Percentiles rank a stretch among this genome's conserved stretches.
Evolutionary conservation across 2,888 invertebrate genomes (phyloP).

Genomic region (Rhagonycha lutea): DNA sequence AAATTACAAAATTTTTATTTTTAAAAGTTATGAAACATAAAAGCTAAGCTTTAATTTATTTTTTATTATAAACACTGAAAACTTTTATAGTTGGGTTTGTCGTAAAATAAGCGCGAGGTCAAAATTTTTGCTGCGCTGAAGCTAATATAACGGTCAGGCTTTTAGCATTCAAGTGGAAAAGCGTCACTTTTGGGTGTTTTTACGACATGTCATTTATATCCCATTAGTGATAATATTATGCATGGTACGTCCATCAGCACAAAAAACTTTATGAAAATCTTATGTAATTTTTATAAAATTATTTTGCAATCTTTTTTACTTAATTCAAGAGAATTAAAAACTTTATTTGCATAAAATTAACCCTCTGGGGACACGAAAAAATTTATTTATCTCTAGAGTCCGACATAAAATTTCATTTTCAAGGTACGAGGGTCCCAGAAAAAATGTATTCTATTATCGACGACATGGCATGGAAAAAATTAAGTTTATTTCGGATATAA

Average conservation of each 20-base stretch:
- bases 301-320: neutral
- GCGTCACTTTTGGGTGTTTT: slow-evolving; percentile 14
- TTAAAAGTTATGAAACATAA: neutral
- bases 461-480: neutral
- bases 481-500: neutral
- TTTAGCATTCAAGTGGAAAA: slow-evolving; percentile 24
- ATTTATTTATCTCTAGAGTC: neutral
- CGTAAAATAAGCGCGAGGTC: neutral
- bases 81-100: neutral
- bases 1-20: neutral
- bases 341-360: neutral
- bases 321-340: neutral
- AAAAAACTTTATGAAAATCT: neutral
- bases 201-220: slow-evolving; percentile 22
- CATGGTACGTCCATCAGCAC: slow-evolving; percentile 5
- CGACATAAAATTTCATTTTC: neutral
- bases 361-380: neutral
- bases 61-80: neutral
- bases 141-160: slow-evolving; percentile 17
- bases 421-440: neutral
- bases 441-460: neutral
- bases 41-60: neutral
- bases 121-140: slow-evolving; percentile 7
- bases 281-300: neutral
- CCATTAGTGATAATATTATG: slow-evolving; percentile 23